Evolutionary conservation across 2,797 vertebrate genomes (phyloP), one percentile per base, ranked within the genome.

Genomic region (Pipistrellus pygmaeus): DNA sequence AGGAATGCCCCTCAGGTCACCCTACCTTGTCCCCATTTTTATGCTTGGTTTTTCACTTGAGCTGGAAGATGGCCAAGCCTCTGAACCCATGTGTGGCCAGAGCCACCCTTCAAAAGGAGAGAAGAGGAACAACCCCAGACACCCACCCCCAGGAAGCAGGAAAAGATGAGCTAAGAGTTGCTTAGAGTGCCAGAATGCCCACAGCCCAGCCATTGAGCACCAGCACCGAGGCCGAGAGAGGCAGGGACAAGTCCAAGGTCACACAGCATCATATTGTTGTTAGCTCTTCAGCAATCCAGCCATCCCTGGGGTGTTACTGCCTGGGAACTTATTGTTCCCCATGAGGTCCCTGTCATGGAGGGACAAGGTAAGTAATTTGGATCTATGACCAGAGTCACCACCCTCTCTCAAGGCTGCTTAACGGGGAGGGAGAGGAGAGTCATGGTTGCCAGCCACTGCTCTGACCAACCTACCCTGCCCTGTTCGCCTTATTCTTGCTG

Each of bases 231-330:
- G 21, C 85, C 13, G 68, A 87, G 68, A 55, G 77, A 84, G 77
- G 15, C 75, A 44, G 92, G 81, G 66, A 38, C 44, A 3, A 23
- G n/a, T n/a, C 75, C 92, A 96, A 94, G 88, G 92, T 90, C 90
- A 96, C 85, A 17, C 62, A 53, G 44, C 55, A 17, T n/a, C 35
- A 25, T 30, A 1, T 3, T 69, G 41, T 53, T 30, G 25, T 85
- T n/a, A 46, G 18, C 38, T 72, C 27, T 77, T 20, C 48, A 55
- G 51, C n/a, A 64, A 17, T 46, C 57, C 17, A 44, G 60, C 51
- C 68, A 18, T 82, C 53, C 57, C 64, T 27, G 25, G 68, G 62
- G n/a, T 83, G 35, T 72, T 44, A 21, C 83, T 66, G 30, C 30
- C 46, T 82, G 3, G 51, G 53, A 80, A 48, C 80, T 71, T 4